phyloP scores from a whole-genome alignment of 1,140 invertebrate species.

The Dysdera silvatica region DNA sequence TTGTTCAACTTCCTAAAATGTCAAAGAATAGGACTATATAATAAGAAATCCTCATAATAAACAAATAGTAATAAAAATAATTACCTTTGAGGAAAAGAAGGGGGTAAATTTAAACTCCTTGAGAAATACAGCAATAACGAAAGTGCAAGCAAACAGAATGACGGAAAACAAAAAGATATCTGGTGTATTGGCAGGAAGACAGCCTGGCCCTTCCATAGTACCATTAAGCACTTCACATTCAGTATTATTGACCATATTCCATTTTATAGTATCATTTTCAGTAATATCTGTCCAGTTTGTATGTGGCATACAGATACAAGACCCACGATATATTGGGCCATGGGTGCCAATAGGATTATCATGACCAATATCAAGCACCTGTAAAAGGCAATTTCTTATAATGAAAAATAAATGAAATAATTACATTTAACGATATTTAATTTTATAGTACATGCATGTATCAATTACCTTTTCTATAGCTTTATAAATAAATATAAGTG shows the following conservation, averaged over 20 bases:
- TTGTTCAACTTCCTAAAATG: too few relatives aligned
- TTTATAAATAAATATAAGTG: slow-evolving; percentile 45
- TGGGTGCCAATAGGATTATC: slow-evolving; percentile 59
- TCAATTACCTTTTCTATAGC: slow-evolving; percentile 40
- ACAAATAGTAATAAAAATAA: slow-evolving; percentile 6
- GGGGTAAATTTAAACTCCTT: slow-evolving; percentile 91
- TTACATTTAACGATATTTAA: background rate
- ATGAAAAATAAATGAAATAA: background rate
- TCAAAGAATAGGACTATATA: too few relatives aligned
- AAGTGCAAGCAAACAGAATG: slow-evolving; percentile 88
- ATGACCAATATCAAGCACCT: slow-evolving; percentile 72
- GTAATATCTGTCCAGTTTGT: background rate
- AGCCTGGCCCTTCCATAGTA: slow-evolving; percentile 62
- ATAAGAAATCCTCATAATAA: too few relatives aligned
- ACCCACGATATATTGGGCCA: background rate
- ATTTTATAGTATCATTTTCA: background rate
- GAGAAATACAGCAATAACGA: slow-evolving; percentile 73
- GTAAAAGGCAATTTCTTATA: slow-evolving; percentile 37
- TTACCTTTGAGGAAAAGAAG: slow-evolving; percentile 90
- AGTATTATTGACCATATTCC: slow-evolving; percentile 6
- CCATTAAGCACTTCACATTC: slow-evolving; percentile 52
- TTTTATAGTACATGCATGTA: background rate
- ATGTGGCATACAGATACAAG: slow-evolving; percentile 4
- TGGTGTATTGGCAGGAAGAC: slow-evolving; percentile 60
- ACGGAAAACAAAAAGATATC: slow-evolving; percentile 96